Evolutionary conservation across 2,113 vertebrate species (phyloP), one percentile per base, ranked within the genome.

Genomic region (Campylorhamphus procurvoides): DNA sequence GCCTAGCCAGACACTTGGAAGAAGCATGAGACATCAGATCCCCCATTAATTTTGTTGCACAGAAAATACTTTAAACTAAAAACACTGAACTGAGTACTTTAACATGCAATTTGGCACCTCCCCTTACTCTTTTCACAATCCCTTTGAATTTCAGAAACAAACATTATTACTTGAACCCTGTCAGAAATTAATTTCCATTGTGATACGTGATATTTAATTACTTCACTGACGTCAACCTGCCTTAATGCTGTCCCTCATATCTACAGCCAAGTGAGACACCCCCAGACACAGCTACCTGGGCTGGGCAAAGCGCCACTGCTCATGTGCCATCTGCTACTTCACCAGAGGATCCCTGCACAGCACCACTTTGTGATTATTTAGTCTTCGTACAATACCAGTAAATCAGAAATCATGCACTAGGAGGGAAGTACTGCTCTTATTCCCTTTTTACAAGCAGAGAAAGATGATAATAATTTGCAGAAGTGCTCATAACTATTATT

Each of bases 381-480:
- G n/a, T 59, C 49, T 50, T 58, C 49, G 42, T 55, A 55, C 42
- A 44, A n/a, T n/a, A 55, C 18, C 18, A 47, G 19, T 17, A 18
- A 17, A 27, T 33, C n/a, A 56, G 66, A 68, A 87, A 82, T 7
- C n/a, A 50, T 7, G 7, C 53, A 71, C 72, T 35, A 17, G 29
- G 55, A 85, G 50, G 56, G 64, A 87, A 69, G 16, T n/a, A 28
- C 55, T 71, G 28, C 12, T 76, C 58, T 55, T 60, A 49, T 13
- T 86, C 87, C 28, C 29, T 76, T 90, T 85, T 86, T 87, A 91
- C 40, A 85, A 88, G 75, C 27, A 56, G 60, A 84, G 49, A 76
- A 59, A 79, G 50, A 74, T 49, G 64, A 92, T 75, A 89, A 94
- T 58, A 94, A 81, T 85, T 96, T 95, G 59, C 90, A 96, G 93